Percentiles rank a stretch among this genome's conserved stretches.
phyloP scores from a whole-genome alignment of 2,797 vertebrate species.

The Tachyglossus aculeatus region DNA sequence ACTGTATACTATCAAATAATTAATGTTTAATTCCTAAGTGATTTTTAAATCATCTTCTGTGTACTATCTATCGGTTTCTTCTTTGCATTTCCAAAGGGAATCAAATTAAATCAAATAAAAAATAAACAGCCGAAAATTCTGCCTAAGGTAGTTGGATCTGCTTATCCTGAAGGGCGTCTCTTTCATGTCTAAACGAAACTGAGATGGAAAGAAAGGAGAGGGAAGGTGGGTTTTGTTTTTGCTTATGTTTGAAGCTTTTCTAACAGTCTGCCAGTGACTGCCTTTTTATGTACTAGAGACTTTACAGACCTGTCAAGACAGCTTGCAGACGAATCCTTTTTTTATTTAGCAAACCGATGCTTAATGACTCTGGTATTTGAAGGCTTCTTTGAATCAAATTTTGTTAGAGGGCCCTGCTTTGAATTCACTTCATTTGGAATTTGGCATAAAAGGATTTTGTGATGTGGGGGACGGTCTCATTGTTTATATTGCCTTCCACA shows the following conservation, averaged over 20 bases:
- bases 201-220: conserved; percentile 2
- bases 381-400: conserved; percentile 66
- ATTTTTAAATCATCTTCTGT: neutral
- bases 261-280: conserved; percentile 39
- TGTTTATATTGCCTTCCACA: conserved; percentile 54
- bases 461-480: conserved; percentile 44
- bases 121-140: neutral
- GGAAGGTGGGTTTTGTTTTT: conserved; percentile 33
- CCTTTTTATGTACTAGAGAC: conserved; percentile 42
- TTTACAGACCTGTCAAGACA: conserved; percentile 58
- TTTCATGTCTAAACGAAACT: conserved; percentile 25
- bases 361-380: conserved; percentile 58
- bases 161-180: neutral
- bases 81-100: no score
- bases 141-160: neutral
- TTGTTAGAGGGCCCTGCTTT: conserved; percentile 47
- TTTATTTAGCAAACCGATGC: conserved; percentile 68
- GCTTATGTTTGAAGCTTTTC: conserved; percentile 54
- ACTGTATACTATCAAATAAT: no score
- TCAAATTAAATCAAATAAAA: no score
- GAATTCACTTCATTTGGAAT: conserved; percentile 65
- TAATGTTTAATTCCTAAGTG: conserved; percentile 2
- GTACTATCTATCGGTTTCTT: no score
- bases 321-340: conserved; percentile 67
- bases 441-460: conserved; percentile 55